A percentile compares a stretch with the other conserved stretches of the same genome.
Conservation (phyloP, 2,797 vertebrate genomes). For the Sebastes iracundus region DNA sequence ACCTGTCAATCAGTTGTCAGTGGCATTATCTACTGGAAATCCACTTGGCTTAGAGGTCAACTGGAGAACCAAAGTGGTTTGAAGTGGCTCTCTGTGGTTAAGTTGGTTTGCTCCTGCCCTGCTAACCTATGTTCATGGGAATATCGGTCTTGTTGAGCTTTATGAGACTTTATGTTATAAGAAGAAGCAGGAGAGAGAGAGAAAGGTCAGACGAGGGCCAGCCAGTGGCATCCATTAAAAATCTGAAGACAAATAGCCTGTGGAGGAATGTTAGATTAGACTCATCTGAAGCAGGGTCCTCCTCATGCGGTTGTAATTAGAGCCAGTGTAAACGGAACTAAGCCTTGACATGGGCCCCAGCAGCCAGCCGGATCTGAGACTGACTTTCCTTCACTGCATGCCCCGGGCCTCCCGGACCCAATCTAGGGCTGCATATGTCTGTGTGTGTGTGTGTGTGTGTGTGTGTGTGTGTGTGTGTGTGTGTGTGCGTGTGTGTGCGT, state of each 20-base stretch:
- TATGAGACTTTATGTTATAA: background rate
- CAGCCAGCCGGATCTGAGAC: constrained; percentile 59
- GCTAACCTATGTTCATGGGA: background rate
- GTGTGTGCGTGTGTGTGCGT: constrained; percentile 10
- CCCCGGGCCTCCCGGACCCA: constrained; percentile 54
- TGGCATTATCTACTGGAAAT: constrained; percentile 33
- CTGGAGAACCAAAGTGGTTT: constrained; percentile 11
- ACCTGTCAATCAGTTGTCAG: constrained; percentile 23
- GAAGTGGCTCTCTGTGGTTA: constrained; percentile 31
- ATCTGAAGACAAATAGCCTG: constrained; percentile 72
- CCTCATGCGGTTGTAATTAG: constrained; percentile 84
- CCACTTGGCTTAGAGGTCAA: constrained; percentile 32
- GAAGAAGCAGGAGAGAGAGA: background rate
- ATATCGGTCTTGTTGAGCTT: background rate
- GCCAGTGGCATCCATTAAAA: constrained; percentile 74
- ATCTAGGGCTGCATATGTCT: constrained; percentile 7
- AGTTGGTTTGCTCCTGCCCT: constrained; percentile 3
- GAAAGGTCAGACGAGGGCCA: constrained; percentile 58
- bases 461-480: constrained; percentile 14
- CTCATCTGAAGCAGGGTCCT: constrained; percentile 73
- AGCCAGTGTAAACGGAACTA: constrained; percentile 81
- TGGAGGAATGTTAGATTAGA: constrained; percentile 73
- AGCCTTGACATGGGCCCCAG: constrained; percentile 79
- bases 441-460: constrained; percentile 9
- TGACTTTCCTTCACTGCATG: constrained; percentile 59